phyloP scores from a whole-genome alignment of 35 echinoderm and acorn worm genomes.

The Nesometra sesokonis region DNA sequence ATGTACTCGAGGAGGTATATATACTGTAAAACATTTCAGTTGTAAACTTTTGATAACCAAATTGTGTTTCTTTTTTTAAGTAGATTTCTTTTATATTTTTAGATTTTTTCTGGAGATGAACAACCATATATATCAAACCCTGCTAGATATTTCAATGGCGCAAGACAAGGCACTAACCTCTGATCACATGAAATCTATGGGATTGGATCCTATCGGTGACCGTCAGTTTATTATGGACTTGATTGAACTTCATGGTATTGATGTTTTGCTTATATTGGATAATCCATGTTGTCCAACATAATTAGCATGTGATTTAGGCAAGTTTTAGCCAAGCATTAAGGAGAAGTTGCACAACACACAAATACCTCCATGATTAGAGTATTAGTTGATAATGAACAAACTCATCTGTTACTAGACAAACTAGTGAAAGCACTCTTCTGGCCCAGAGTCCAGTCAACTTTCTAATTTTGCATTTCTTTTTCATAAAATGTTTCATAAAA shows the following conservation, averaged over 20 bases:
- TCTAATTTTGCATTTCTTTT: no score
- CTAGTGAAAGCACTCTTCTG: no score
- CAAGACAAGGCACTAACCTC: conserved; percentile 81
- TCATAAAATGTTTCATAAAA: no score
- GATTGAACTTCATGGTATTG: conserved; percentile 91
- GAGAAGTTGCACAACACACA: no score
- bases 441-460: no score
- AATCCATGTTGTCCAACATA: conserved; percentile 89
- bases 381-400: no score
- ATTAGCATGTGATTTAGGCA: no score
- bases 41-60: background rate
- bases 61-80: no score
- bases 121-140: conserved; percentile 93
- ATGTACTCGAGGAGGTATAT: no score
- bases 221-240: conserved; percentile 94
- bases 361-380: no score
- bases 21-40: background rate
- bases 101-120: conserved; percentile 97
- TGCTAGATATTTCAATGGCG: conserved; percentile 59
- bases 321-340: no score
- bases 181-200: conserved; percentile 98
- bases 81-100: background rate
- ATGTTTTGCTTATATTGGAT: conserved; percentile 95
- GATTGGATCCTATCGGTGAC: conserved; percentile 86
- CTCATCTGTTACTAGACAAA: no score